phyloP scores from a whole-genome alignment of 2,113 vertebrate species.

The Malurus cyaneus region DNA sequence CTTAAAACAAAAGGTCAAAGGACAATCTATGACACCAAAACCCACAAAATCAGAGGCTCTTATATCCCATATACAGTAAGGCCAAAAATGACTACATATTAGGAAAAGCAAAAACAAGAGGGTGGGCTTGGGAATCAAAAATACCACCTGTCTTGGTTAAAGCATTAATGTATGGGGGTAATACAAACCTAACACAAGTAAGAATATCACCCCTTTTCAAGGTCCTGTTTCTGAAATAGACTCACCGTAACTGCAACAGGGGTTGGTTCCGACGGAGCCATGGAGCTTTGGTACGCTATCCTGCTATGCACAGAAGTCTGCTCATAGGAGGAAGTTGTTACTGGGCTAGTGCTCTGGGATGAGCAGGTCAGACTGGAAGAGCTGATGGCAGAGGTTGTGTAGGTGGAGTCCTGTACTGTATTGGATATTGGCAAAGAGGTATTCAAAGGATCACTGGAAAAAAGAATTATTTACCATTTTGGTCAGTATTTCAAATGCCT shows the following conservation, averaged over 20 bases:
- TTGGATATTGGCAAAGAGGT: conserved; percentile 78
- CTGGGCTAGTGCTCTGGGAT: conserved; percentile 68
- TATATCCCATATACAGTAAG: background rate
- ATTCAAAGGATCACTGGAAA: conserved; percentile 78
- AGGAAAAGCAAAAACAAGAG: background rate
- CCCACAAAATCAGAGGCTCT: background rate
- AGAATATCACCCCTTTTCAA: background rate
- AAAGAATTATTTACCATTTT: conserved; percentile 28
- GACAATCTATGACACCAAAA: background rate
- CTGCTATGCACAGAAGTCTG: conserved; percentile 75
- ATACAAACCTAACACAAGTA: background rate
- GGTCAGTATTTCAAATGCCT: background rate
- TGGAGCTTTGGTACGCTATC: conserved; percentile 76
- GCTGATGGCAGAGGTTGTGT: conserved; percentile 70
- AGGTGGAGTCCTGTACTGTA: conserved; percentile 75
- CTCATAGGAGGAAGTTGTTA: conserved; percentile 74
- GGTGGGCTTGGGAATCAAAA: background rate
- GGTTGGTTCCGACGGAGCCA: conserved; percentile 47
- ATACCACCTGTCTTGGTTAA: background rate
- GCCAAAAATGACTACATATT: background rate
- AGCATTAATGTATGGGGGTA: background rate
- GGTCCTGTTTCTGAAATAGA: background rate
- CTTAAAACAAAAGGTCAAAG: background rate
- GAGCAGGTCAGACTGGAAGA: conserved; percentile 75
- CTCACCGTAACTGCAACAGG: conserved; percentile 66